phyloP scores from a whole-genome alignment of 2,888 invertebrate genomes.

The Drosophila mimica region DNA sequence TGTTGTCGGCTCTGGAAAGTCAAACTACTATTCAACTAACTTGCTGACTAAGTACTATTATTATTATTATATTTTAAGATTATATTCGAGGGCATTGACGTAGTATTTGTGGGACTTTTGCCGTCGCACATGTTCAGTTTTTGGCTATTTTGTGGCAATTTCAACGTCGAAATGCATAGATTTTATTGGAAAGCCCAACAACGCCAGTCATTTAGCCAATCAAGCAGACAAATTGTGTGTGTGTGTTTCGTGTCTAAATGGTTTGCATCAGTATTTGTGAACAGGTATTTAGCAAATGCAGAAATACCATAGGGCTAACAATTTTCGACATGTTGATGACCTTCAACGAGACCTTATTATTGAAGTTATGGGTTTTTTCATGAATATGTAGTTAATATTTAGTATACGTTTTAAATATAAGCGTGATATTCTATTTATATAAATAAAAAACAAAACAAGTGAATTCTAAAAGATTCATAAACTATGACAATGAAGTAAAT shows the following conservation, averaged over 20 bases:
- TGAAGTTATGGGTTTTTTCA: background rate
- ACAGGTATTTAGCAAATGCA: background rate
- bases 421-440: background rate
- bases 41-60: background rate
- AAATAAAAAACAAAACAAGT: background rate
- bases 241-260: constrained; percentile 2
- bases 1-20: constrained; percentile 27
- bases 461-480: background rate
- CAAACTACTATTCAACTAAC: constrained; percentile 2
- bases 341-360: background rate
- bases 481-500: background rate
- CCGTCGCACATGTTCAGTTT: constrained; percentile 39
- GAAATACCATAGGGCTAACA: background rate
- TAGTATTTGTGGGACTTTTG: constrained; percentile 3
- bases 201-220: constrained; percentile 34
- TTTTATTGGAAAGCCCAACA: constrained; percentile 47
- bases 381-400: background rate
- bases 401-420: background rate
- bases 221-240: constrained; percentile 1
- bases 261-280: background rate
- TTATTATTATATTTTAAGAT: background rate
- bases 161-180: constrained; percentile 63
- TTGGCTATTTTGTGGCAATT: constrained; percentile 69
- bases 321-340: background rate
- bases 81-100: background rate